Evolutionary conservation across 2,113 vertebrate species (phyloP).

Genomic region (Strigops habroptila): DNA sequence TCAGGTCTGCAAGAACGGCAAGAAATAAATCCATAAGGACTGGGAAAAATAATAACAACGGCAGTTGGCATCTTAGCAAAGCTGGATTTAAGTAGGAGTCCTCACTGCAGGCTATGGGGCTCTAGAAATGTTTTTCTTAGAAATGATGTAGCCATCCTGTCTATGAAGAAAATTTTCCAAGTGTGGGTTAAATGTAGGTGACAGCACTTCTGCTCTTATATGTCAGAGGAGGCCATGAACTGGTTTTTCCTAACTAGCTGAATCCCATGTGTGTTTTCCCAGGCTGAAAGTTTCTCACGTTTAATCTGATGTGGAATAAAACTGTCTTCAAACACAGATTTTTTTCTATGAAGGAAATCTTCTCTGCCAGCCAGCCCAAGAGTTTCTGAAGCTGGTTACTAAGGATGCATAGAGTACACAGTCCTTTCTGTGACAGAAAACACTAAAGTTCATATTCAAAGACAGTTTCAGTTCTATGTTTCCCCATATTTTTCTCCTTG

Average conservation of each 20-base stretch:
- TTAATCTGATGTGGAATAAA: conserved; percentile 26
- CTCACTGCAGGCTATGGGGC: neutral
- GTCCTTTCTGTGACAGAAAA: neutral
- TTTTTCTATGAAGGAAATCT: neutral
- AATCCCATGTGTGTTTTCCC: neutral
- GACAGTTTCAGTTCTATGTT: neutral
- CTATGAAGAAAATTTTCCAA: conserved; percentile 9
- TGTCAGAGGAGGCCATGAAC: conserved; percentile 22
- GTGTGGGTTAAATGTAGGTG: conserved; percentile 38
- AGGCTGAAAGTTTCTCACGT: neutral
- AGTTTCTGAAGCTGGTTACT: neutral
- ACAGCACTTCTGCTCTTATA: conserved; percentile 7
- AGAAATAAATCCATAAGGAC: neutral
- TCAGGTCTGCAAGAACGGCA: neutral
- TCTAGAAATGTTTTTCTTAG: neutral
- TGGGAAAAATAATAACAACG: neutral
- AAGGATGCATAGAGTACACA: neutral
- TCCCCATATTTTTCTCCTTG: neutral
- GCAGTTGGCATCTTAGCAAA: neutral
- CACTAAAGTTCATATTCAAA: neutral
- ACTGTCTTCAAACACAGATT: neutral
- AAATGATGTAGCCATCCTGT: neutral
- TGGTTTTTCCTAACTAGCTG: neutral
- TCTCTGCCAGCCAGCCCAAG: neutral
- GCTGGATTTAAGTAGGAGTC: neutral